A percentile compares a stretch with the other conserved stretches of the same genome.
phyloP scores from a whole-genome alignment of 2,113 vertebrate genomes.

The Odocoileus hemionus region DNA sequence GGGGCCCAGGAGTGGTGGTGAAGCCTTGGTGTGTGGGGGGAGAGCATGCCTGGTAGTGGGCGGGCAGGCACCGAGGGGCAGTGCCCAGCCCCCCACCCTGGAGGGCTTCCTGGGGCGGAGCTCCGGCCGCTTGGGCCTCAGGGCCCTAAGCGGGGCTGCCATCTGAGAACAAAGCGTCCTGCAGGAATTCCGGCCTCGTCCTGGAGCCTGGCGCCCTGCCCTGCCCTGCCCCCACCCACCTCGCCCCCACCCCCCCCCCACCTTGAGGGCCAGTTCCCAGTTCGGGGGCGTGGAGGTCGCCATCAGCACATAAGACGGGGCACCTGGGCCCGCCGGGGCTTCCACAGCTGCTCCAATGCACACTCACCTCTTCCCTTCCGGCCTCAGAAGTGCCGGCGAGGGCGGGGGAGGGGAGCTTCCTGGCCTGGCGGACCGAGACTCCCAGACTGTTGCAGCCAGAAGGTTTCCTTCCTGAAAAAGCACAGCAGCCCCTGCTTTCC shows the following conservation, averaged over 20 bases:
- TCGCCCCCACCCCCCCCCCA: not conserved
- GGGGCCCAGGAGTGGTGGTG: not conserved
- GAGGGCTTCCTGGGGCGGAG: not conserved
- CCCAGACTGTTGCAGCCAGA: constrained; percentile 46
- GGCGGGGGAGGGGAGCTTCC: constrained; percentile 69
- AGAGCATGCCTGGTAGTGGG: not conserved
- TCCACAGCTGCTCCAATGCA: constrained; percentile 26
- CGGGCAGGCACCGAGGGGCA: not conserved
- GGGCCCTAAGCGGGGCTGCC: constrained; percentile 70
- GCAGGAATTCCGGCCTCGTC: constrained; percentile 80
- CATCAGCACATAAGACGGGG: not conserved
- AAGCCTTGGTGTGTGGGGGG: not conserved
- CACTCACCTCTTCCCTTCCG: constrained; percentile 78
- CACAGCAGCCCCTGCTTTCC: not conserved
- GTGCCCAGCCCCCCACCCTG: not conserved
- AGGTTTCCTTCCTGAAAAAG: constrained; percentile 80
- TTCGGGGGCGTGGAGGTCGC: not conserved
- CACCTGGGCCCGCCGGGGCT: not conserved
- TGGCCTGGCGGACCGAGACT: constrained; percentile 64
- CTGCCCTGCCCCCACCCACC: constrained; percentile 34
- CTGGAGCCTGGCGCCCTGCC: constrained; percentile 69
- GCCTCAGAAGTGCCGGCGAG: constrained; percentile 70
- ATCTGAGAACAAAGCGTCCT: constrained; percentile 68
- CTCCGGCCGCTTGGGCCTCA: constrained; percentile 49
- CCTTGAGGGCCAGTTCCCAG: not conserved